Percentiles rank a stretch among this genome's conserved stretches.
Conservation (phyloP, 2,888 invertebrate genomes). For the Pedicia rivosa region DNA sequence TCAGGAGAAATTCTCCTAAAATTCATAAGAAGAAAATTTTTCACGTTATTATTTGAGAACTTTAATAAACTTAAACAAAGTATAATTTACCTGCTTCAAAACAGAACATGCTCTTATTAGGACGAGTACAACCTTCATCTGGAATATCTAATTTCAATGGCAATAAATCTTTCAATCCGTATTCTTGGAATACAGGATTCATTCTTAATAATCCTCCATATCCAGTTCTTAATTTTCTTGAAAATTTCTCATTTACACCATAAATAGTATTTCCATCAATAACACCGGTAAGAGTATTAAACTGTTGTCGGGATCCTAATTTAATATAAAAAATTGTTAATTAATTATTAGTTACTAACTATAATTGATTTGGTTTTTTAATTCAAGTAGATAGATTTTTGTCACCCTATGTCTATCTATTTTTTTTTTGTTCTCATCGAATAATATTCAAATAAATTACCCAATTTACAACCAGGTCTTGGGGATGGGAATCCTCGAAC, state of each 20-base stretch:
- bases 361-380: too few species aligned
- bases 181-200: slow-evolving; percentile 78
- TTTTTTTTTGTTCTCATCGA: too few species aligned
- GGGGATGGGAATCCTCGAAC: slow-evolving; percentile 78
- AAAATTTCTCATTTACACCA: slow-evolving; percentile 66
- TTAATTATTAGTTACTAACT: too few species aligned
- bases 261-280: slow-evolving; percentile 84
- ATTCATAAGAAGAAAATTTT: too few species aligned
- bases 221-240: slow-evolving; percentile 67
- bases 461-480: slow-evolving; percentile 71
- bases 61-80: too few species aligned
- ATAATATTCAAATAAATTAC: too few species aligned
- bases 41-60: too few species aligned
- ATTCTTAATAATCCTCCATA: slow-evolving; percentile 69
- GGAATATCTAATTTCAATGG: slow-evolving; percentile 80
- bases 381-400: too few species aligned
- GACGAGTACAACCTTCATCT: slow-evolving; percentile 82
- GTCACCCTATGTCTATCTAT: too few species aligned
- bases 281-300: slow-evolving; percentile 72
- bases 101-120: slow-evolving; percentile 79
- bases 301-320: slow-evolving; percentile 71
- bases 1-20: background rate
- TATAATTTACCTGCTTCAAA: slow-evolving; percentile 68
- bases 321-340: too few species aligned
- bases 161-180: slow-evolving; percentile 72